These are phyloP conservation scores for Andrena cerasifolii DNA, from an alignment of 1,140 invertebrate species.

Conservation along the genomic window DNA sequence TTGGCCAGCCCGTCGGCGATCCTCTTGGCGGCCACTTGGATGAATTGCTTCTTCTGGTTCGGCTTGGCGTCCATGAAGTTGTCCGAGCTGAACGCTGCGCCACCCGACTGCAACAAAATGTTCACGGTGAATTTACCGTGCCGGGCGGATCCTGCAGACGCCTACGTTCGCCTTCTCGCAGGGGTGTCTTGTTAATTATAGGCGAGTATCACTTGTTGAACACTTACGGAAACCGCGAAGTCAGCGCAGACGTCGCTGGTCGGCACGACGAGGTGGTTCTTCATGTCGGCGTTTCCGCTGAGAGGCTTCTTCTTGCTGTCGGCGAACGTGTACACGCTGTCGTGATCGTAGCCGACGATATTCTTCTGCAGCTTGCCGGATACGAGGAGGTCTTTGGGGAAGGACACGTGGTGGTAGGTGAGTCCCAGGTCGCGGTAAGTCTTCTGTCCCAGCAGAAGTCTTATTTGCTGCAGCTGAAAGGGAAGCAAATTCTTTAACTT, in stretches of 20 bases:
- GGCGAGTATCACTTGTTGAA: conserved; percentile 7
- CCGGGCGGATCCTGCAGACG: too few relatives aligned
- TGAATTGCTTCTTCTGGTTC: conserved; percentile 83
- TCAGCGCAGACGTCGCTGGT: conserved; percentile 83
- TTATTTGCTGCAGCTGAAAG: conserved; percentile 80
- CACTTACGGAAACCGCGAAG: conserved; percentile 81
- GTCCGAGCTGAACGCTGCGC: conserved; percentile 82
- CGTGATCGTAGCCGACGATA: conserved; percentile 82
- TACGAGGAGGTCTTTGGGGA: conserved; percentile 77
- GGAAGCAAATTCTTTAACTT: conserved; percentile 22
- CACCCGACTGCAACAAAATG: conserved; percentile 81
- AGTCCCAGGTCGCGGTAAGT: conserved; percentile 76
- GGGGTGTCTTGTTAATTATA: background rate
- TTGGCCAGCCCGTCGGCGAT: conserved; percentile 80
- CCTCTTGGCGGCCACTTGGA: conserved; percentile 81
- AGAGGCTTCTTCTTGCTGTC: conserved; percentile 84
- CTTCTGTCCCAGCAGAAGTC: conserved; percentile 77
- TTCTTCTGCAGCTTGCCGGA: conserved; percentile 80
- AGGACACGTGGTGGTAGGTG: conserved; percentile 77
- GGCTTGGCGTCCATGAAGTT: conserved; percentile 83
- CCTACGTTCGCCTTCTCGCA: too few relatives aligned
- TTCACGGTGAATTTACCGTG: too few relatives aligned
- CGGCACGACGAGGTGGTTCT: conserved; percentile 80
- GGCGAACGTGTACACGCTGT: conserved; percentile 82
- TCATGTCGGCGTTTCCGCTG: conserved; percentile 79